Base-by-base conservation (phyloP, 2,888 invertebrate species). In the Parnassius smintheus region DNA sequence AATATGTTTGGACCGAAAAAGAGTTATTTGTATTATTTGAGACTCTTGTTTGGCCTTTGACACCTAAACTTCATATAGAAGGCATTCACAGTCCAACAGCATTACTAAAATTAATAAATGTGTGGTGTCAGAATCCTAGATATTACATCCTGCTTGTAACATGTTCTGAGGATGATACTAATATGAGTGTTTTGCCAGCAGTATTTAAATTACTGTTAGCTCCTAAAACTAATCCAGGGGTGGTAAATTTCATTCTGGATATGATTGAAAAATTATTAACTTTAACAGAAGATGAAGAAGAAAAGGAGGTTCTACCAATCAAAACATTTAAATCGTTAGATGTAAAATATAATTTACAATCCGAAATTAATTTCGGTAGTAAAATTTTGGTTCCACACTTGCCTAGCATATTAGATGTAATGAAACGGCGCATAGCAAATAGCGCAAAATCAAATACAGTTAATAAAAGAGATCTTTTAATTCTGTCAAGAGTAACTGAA, bases 41-140 rank as follows among this genome's bases (percentile, higher is more conserved):
- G 56, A 94, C 96, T 0, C 94, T 96, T 56, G 93, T 99, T 10
- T 98, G 96, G 95, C 97, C 98, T 0, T 93, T 94, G 75, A 84
- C 97, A 62, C 92, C 93, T 11, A 96, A 95, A 76, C 83, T 98
- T 13, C 94, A 95, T 0, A 88, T 93, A 55, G 98, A 98, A 78
- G 95, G 97, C 10, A 94, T 97, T 61, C 95, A 96, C 73, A 95
- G 94, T 71, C 97, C 98, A 0, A 97, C 98, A 1, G 93, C 95
- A 2, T 86, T 98, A 59, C 83, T 98, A 18, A 96, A 95, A 80
- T 84, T 98, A n/a, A 92, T 98, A 22, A 89, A 94, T 42, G 90
- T 93, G 1, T 98, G 98, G 97, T 95, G 96, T 68, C 93, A 94
- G 61, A 95, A 96, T 83, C 95, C 96, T 0, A 93, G 95, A 82